Percentiles rank a stretch among this genome's conserved stretches.
Conservation (phyloP, 1,140 invertebrate genomes). For the Sinella curviseta region DNA sequence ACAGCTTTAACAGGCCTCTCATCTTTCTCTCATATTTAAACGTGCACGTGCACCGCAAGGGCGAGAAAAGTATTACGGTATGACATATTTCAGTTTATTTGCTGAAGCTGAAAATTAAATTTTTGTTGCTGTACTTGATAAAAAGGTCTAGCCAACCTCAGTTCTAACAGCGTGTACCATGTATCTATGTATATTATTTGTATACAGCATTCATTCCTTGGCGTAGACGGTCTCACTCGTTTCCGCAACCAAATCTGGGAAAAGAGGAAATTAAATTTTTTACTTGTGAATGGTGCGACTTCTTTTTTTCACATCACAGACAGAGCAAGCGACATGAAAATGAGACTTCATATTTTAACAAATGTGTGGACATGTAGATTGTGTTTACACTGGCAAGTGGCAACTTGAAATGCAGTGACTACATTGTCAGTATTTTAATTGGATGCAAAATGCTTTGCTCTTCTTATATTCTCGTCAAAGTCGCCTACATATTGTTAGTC, state of each 20-base stretch:
- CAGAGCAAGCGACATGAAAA: background rate
- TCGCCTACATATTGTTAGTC: too few relatives aligned
- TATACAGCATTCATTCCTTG: background rate
- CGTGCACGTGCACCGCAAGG: background rate
- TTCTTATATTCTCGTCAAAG: background rate
- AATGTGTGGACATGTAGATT: background rate
- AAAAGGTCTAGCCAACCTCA: background rate
- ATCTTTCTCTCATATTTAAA: background rate
- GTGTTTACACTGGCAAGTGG: background rate
- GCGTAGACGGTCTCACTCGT: background rate
- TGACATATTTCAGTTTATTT: background rate
- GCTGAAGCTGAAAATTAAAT: slow-evolving; percentile 24
- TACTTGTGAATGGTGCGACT: background rate
- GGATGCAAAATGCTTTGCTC: background rate
- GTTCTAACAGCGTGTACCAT: background rate
- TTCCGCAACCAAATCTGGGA: background rate
- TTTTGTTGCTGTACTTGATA: background rate
- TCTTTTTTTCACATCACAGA: background rate
- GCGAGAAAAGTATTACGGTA: too few relatives aligned
- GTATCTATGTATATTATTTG: background rate
- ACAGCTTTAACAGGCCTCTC: background rate
- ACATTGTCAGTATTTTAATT: background rate
- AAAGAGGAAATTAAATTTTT: background rate
- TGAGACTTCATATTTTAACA: background rate
- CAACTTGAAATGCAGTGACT: background rate